A percentile compares a stretch with the other conserved stretches of the same genome.
These are phyloP conservation scores for Plusia festucae DNA, from an alignment of 2,888 invertebrate genomes.

Conservation along the genomic window DNA sequence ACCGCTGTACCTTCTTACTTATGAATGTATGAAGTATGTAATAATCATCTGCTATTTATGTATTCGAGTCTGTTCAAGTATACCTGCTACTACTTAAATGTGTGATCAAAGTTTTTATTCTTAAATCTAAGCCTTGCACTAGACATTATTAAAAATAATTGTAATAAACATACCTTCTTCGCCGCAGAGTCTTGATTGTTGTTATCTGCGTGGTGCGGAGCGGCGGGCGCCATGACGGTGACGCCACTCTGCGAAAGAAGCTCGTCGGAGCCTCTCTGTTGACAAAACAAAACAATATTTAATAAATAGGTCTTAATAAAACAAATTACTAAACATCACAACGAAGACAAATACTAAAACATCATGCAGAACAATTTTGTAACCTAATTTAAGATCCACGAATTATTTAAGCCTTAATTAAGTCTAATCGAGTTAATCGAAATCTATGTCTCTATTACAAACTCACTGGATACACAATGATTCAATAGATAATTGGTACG, in stretches of 20 bases:
- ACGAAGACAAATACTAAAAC: background rate
- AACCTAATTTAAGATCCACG: background rate
- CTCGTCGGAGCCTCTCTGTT: slow-evolving; percentile 99
- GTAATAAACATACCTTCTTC: slow-evolving; percentile 94
- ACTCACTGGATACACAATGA: slow-evolving; percentile 6
- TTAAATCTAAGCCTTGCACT: too few species aligned
- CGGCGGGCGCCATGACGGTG: slow-evolving; percentile 97
- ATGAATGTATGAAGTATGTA: slow-evolving; percentile 8
- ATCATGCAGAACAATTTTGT: background rate
- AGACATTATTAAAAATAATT: too few species aligned
- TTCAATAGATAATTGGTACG: slow-evolving; percentile 6
- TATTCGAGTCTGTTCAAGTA: too few species aligned
- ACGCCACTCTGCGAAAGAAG: slow-evolving; percentile 98
- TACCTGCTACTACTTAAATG: too few species aligned
- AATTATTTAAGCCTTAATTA: background rate
- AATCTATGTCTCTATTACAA: slow-evolving; percentile 12
- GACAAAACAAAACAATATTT: slow-evolving; percentile 43
- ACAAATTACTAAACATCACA: slow-evolving; percentile 11
- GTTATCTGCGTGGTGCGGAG: slow-evolving; percentile 96
- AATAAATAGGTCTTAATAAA: background rate
- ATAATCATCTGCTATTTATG: too few species aligned
- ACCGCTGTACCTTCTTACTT: slow-evolving; percentile 14
- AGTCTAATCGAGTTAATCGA: background rate
- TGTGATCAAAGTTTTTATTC: too few species aligned
- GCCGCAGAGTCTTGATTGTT: slow-evolving; percentile 97